Evolutionary conservation across 2,113 vertebrate genomes (phyloP).

Genomic region (Gambusia affinis): DNA sequence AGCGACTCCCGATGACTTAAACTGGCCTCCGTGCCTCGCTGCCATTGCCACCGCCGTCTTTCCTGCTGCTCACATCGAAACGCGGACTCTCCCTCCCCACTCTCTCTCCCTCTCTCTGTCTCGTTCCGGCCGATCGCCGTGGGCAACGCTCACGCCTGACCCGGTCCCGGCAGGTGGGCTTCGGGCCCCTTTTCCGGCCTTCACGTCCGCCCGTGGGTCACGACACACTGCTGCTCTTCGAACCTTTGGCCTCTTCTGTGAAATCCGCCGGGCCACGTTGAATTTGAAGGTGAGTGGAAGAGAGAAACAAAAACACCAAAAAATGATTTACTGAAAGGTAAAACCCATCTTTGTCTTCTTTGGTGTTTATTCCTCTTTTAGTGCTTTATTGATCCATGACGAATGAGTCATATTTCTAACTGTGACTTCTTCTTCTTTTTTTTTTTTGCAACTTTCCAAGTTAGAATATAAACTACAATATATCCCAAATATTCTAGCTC

Average conservation of each 20-base stretch:
- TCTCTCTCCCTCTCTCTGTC: neutral
- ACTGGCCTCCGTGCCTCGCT: conserved; percentile 67
- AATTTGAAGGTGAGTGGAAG: conserved; percentile 61
- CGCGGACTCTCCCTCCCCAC: neutral
- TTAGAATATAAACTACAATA: neutral
- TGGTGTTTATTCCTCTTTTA: neutral
- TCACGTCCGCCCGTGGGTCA: neutral
- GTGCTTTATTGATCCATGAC: neutral
- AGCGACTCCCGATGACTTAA: conserved; percentile 76
- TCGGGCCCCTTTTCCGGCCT: neutral
- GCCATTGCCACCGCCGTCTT: conserved; percentile 59
- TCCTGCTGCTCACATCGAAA: conserved; percentile 42
- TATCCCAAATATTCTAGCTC: neutral
- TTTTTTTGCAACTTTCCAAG: neutral
- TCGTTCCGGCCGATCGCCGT: neutral
- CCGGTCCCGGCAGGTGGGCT: neutral
- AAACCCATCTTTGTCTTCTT: neutral
- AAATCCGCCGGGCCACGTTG: conserved; percentile 19
- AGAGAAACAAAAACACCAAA: neutral
- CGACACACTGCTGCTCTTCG: conserved; percentile 16
- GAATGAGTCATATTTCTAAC: neutral
- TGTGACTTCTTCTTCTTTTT: neutral
- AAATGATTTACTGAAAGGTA: neutral
- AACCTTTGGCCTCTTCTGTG: conserved; percentile 62
- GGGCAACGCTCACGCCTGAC: neutral